Conservation (phyloP, 2,888 invertebrate species). For the Muschampia plurimacula region DNA sequence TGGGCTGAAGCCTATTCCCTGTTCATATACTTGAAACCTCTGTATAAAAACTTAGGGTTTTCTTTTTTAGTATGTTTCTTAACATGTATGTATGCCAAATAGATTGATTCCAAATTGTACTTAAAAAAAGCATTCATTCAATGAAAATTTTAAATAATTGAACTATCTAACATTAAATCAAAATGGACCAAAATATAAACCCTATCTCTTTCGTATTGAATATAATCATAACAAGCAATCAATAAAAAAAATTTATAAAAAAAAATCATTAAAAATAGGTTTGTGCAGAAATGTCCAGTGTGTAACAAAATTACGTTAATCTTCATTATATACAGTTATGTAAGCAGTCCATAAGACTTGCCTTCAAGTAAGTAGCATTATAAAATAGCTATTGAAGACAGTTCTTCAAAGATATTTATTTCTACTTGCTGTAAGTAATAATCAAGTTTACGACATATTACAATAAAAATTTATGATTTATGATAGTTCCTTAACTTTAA, state of each 20-base stretch:
- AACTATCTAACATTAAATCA: slow-evolving; percentile 60
- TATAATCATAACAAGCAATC: background rate
- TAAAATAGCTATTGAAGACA: slow-evolving; percentile 15
- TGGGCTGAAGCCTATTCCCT: background rate
- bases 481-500: background rate
- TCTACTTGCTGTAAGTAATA: slow-evolving; percentile 15
- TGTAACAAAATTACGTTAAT: background rate
- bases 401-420: background rate
- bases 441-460: slow-evolving; percentile 21
- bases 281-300: slow-evolving; percentile 15
- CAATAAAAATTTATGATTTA: slow-evolving; percentile 12
- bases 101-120: slow-evolving; percentile 53
- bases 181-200: slow-evolving; percentile 56
- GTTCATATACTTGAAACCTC: background rate
- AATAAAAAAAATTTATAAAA: slow-evolving; percentile 9
- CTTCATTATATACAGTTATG: slow-evolving; percentile 18
- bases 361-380: slow-evolving; percentile 4
- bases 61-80: background rate
- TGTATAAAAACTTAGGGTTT: background rate
- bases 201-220: slow-evolving; percentile 46
- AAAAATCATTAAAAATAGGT: slow-evolving; percentile 1
- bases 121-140: slow-evolving; percentile 44
- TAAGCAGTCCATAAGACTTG: slow-evolving; percentile 1
- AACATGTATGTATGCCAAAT: slow-evolving; percentile 20
- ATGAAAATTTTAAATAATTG: slow-evolving; percentile 56